Base-by-base conservation (phyloP, 2,888 invertebrate species). In the Girardia tigrina region DNA sequence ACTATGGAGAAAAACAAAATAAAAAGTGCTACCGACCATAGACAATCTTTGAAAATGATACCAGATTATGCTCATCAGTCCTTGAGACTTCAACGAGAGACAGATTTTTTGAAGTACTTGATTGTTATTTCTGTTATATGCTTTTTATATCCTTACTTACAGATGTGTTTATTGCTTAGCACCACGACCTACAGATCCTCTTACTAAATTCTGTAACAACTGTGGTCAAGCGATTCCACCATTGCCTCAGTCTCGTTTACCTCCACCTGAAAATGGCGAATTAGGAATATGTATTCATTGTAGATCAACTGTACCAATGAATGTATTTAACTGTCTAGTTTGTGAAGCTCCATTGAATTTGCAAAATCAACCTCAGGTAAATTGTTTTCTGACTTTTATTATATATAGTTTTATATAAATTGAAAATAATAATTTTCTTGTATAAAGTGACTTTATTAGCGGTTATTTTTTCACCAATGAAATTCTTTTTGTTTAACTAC, bases 261-360 rank as follows among this genome's bases (percentile, higher is more conserved):
- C 82, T 14, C 82, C 82, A 2, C 82, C 82, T 4, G 82, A 82
- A 77, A 79, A 82, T 26, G 82, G 81, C 36, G 81, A 82, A 80
- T 82, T 83, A 80, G 83, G 83, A 12, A 80, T 80, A 70, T 84
- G 84, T 80, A 80, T 81, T 16, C 80, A 81, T 79, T 84, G 84
- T 77, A 80, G 81, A 75, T 81, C 83, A 1, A 77, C 81, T 26
- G 83, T 84, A 8, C 83, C 84, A 2, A 81, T 83, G 78, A 84
- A 82, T 78, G 81, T 81, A 1, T 73, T 79, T 14, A 80, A 79
- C 2, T 84, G 84, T 79, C 79, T 83, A 14, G 81, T 84, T 6
- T 84, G 84, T 79, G 84, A 84, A 78, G 82, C 81, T 8, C 82
- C 82, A 0, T 81, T 83, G 29, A 79, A 80, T 0, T 79, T 80